Evolutionary conservation across 2,113 vertebrate species (phyloP), one percentile per base, ranked within the genome.

Genomic region (Sorex araneus): DNA sequence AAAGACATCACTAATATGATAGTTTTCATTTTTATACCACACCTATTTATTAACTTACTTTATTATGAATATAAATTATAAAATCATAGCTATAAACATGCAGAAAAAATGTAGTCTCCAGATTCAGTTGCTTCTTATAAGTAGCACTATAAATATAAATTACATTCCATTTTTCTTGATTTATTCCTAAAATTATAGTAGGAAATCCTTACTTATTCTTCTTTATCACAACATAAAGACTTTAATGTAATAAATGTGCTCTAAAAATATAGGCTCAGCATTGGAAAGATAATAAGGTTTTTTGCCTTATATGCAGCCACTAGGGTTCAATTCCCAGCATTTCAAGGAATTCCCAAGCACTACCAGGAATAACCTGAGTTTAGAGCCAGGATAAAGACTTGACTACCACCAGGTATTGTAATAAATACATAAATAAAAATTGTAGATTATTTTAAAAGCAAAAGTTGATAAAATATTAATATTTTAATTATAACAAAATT

Each of bases 71-170:
- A 57, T 66, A 90, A 50, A 12, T 4, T 84, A 64, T 60, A 57
- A 74, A 57, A 30, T 76, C 45, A 30, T 40, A 30, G 80, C 1
- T 5, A 75, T 25, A 90, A 64, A 45, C 30, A 70, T 9, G 54
- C 0, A 87, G 18, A 60, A 87, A 67, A 79, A 32, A 6, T 84
- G 67, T 30, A 81, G 28, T 8, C 30, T 91, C 9, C 83, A 82
- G 27, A 95, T 30, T 87, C 28, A 75, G 5, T 74, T 19, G 27
- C 12, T 73, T 73, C 13, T 70, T 12, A 74, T 54, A 74, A 73
- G 15, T 19, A 87, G 2, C 80, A 57, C 13, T 6, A 60, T 60
- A 83, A 12, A 84, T 74, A 83, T 69, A 91, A 88, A 91, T 63
- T 19, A 4, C 30, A 66, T 36, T 6, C 2, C 80, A 75, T 83